A percentile compares a stretch with the other conserved stretches of the same genome.
Conservation (phyloP, 2,888 invertebrate genomes). For the Glaucopsyche alexis region DNA sequence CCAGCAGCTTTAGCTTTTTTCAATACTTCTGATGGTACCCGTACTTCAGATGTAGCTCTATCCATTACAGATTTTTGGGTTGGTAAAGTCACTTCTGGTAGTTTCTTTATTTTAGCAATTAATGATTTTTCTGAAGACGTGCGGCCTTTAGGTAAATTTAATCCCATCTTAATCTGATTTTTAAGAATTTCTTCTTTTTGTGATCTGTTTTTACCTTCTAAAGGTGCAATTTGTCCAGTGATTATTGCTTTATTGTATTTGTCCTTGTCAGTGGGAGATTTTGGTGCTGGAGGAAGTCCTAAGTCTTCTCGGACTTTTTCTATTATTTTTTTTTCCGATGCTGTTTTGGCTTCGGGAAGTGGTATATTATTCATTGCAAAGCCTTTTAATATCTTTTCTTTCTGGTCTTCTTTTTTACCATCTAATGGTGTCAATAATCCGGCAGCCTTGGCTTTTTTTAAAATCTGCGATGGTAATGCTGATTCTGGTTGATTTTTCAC, state of each 20-base stretch:
- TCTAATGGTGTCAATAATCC: slow-evolving; percentile 45
- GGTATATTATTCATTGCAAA: slow-evolving; percentile 39
- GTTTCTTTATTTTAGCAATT: slow-evolving; percentile 28
- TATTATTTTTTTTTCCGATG: slow-evolving; percentile 42
- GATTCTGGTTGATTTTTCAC: slow-evolving; percentile 36
- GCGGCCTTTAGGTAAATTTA: slow-evolving; percentile 36
- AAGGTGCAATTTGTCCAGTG: slow-evolving; percentile 45
- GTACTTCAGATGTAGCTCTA: slow-evolving; percentile 34
- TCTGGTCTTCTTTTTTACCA: slow-evolving; percentile 42
- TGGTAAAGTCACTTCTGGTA: not conserved
- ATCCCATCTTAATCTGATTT: slow-evolving; percentile 35
- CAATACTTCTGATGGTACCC: slow-evolving; percentile 30
- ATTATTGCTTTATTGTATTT: slow-evolving; percentile 46
- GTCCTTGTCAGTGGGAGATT: slow-evolving; percentile 39
- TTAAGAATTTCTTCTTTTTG: slow-evolving; percentile 40
- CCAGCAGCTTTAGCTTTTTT: slow-evolving; percentile 30
- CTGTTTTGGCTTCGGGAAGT: slow-evolving; percentile 41
- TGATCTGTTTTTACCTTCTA: slow-evolving; percentile 46
- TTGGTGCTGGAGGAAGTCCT: slow-evolving; percentile 44
- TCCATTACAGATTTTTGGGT: slow-evolving; percentile 2
- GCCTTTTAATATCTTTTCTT: slow-evolving; percentile 44
- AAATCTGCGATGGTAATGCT: slow-evolving; percentile 40
- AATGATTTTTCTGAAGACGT: slow-evolving; percentile 37
- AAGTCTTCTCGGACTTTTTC: slow-evolving; percentile 39
- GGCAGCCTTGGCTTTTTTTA: slow-evolving; percentile 39